Evolutionary conservation across 2,888 invertebrate genomes (phyloP).

Genomic region (Coelinius sp.): DNA sequence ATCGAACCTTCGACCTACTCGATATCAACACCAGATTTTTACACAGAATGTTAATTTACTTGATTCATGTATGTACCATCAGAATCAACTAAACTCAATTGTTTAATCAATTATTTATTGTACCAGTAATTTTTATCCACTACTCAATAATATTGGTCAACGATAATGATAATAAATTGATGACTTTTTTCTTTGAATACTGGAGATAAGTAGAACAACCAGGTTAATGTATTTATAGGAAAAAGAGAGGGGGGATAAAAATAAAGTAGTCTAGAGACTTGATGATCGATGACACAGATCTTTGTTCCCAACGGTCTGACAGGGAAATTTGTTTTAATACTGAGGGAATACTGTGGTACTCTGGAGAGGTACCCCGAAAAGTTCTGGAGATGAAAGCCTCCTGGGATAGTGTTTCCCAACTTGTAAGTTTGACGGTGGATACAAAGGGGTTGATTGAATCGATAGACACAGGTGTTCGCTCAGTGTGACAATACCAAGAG

Average conservation of each 20-base stretch:
- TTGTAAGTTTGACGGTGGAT: slow-evolving; percentile 7
- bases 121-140: background rate
- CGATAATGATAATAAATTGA: background rate
- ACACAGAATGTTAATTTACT: background rate
- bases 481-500: slow-evolving; percentile 18
- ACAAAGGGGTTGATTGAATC: slow-evolving; percentile 19
- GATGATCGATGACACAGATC: slow-evolving; percentile 8
- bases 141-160: background rate
- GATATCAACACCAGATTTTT: background rate
- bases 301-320: background rate
- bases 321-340: background rate
- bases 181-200: background rate
- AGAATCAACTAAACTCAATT: background rate
- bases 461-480: slow-evolving; percentile 32
- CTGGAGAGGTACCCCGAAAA: background rate
- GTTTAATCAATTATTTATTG: background rate
- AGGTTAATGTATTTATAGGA: background rate
- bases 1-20: background rate
- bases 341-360: background rate
- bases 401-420: background rate
- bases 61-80: background rate
- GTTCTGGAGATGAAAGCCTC: slow-evolving; percentile 4
- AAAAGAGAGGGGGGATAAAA: background rate
- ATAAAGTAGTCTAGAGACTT: background rate
- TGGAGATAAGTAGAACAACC: background rate